Evolutionary conservation across 1,140 invertebrate genomes (phyloP).

Genomic region (Sinonovacula constricta): DNA sequence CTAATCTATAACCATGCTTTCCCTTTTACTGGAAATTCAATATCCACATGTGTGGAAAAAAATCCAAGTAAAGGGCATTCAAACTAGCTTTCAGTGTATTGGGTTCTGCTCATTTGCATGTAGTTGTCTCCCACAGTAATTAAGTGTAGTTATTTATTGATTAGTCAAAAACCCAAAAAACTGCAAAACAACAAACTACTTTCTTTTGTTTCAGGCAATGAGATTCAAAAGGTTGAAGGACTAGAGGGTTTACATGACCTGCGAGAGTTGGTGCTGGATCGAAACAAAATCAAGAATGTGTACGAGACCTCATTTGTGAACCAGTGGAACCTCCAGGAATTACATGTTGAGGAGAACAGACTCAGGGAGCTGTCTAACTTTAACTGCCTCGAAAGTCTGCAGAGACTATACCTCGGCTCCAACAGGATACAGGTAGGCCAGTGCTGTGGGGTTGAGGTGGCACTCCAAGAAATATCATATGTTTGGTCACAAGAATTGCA

Average conservation of each 20-base stretch:
- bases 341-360: conserved; percentile 79
- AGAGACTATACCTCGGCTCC: conserved; percentile 77
- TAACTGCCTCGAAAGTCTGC: conserved; percentile 71
- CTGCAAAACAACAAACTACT: no score
- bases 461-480: no score
- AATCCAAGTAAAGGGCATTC: no score
- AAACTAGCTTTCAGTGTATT: neutral
- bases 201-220: conserved; percentile 72
- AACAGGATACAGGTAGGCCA: conserved; percentile 78
- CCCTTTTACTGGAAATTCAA: no score
- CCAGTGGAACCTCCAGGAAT: conserved; percentile 76
- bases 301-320: conserved; percentile 74
- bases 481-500: no score
- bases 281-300: conserved; percentile 77
- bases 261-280: conserved; percentile 78
- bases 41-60: no score
- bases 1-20: no score
- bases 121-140: no score
- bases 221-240: conserved; percentile 77
- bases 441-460: no score
- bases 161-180: neutral
- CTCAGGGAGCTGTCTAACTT: conserved; percentile 72
- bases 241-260: conserved; percentile 75
- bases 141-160: no score
- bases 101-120: no score